Base-by-base conservation (phyloP, 1,140 invertebrate genomes). In the Liolophura sinensis region DNA sequence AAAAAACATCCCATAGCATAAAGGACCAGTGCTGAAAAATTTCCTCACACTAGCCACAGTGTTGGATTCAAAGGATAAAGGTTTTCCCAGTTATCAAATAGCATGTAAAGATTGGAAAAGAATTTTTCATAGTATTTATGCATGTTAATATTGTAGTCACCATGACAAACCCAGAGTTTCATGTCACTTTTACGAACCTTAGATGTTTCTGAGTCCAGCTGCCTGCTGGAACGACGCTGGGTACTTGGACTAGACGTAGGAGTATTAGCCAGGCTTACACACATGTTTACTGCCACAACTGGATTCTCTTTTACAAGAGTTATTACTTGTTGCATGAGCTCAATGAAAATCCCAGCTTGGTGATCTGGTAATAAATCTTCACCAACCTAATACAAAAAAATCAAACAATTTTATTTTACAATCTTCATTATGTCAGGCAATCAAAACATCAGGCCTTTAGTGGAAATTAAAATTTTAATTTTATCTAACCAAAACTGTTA, bases 311-410 rank as follows among this genome's bases (percentile, higher is more conserved):
- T 90, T 67, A 96, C 86, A 84, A 95, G 92, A 27, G 88, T 87
- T 40, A 95, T 91, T 64, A 96, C 91, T 78, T 95, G 92, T 74
- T 91, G 89, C 60, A 97, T 89, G 79, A 94, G 89, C 75, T 93
- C 91, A 62, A 91, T 89, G 74, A 97, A 92, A 15, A 91, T 88
- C 40, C 90, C 90, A 64, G 89, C 89, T 78, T 96, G 93, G 68
- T 90, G 89, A 74, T 92, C 91, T 1, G 92, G 90, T 22, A 96
- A 85, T 52, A 96, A 85, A 81, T 94, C 92, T 82, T 94, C 92
- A 31, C 89, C 89, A 48, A 93, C 90, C 92, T 94, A 40, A 40
- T 40, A 9, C 31, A 40, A 40, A 40, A 9, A 40, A 40, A 40
- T 40, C 31, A 40, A 40, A 40, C 31, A 40, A 3, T 5, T 40